Evolutionary conservation across 1,140 invertebrate species (phyloP), one percentile per base, ranked within the genome.

Genomic region (Drosophila takahashii): DNA sequence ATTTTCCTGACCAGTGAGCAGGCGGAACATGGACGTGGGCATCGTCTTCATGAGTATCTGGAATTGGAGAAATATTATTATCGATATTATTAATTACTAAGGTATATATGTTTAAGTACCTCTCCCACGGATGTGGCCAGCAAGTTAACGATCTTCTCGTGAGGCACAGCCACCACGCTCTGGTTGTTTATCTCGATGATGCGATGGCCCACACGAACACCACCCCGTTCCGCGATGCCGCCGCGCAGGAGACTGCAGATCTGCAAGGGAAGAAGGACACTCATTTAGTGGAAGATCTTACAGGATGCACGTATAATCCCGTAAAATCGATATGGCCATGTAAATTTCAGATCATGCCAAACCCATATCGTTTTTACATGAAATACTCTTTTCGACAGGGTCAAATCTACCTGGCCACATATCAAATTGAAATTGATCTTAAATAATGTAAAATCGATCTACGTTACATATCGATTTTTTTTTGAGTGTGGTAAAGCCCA

Each of bases 1-100:
- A 91, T 98, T 98, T 94, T 99, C 99, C 94, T 99, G 99, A 59
- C 99, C 99, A 69, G 99, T 99, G 90, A 99, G 94, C 92, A 99
- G 94, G 85, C 98, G 95, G 94, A 99, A 99, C 97, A 99, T 99
- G 47, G 99, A 99, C 62, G 99, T 99, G 65, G 99, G 99, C 99
- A 99, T 99, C 48, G 99, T 99, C 93, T 99, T 99, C 98, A 99
- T 99, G 76, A 99, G 94, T 86, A 99, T 99, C 98, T 99, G 94
- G 36, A 95, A 95, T 37, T 15, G 10, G 15, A 1, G 11, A n/a
- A n/a, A 7, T 22, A n/a, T 47, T 7, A n/a, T 0, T 22, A 7
- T 13, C 16, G 3, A 44, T 44, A 6, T 22, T 2, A 22, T 4
- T 13, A 6, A 11, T 5, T 11, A 6, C 22, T 22, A n/a, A n/a